A percentile compares a stretch with the other conserved stretches of the same genome.
These are phyloP conservation scores for Octodon degus DNA, from an alignment of 2,113 vertebrate species.

Conservation along the genomic window DNA sequence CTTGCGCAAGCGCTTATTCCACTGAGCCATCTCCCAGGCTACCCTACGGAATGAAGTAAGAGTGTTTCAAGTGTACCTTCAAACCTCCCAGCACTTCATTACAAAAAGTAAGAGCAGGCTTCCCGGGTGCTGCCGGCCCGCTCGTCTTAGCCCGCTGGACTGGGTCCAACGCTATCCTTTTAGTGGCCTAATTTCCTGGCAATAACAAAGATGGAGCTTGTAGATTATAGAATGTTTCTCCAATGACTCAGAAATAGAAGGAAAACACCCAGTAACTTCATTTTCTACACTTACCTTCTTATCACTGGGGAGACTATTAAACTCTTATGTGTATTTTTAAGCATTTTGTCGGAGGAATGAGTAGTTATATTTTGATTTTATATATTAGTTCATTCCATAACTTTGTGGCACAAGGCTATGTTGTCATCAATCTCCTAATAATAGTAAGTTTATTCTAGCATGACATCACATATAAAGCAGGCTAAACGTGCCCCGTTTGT, in stretches of 20 bases:
- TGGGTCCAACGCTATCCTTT: constrained; percentile 30
- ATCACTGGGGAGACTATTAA: constrained; percentile 41
- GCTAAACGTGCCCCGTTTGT: neutral
- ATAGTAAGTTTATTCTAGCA: neutral
- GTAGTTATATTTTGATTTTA: constrained; percentile 36
- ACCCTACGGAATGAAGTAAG: neutral
- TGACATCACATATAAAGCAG: neutral
- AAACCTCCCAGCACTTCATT: constrained; percentile 59
- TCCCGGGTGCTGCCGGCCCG: constrained; percentile 35
- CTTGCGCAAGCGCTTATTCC: too few species aligned
- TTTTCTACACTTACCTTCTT: constrained; percentile 56
- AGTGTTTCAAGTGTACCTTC: constrained; percentile 7
- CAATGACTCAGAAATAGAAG: constrained; percentile 62
- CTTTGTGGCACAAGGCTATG: constrained; percentile 1
- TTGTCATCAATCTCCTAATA: neutral
- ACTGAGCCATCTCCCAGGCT: too few species aligned
- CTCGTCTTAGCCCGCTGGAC: constrained; percentile 54
- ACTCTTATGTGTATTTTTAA: constrained; percentile 38
- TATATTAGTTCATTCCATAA: neutral
- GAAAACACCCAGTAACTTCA: constrained; percentile 47
- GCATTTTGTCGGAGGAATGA: neutral
- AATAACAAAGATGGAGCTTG: constrained; percentile 66
- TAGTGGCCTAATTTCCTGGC: constrained; percentile 65
- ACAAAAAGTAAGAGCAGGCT: constrained; percentile 41
- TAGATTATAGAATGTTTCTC: constrained; percentile 55